These are phyloP conservation scores for Rhizoglyphus robini DNA, from an alignment of 1,140 invertebrate genomes.

Conservation along the genomic window DNA sequence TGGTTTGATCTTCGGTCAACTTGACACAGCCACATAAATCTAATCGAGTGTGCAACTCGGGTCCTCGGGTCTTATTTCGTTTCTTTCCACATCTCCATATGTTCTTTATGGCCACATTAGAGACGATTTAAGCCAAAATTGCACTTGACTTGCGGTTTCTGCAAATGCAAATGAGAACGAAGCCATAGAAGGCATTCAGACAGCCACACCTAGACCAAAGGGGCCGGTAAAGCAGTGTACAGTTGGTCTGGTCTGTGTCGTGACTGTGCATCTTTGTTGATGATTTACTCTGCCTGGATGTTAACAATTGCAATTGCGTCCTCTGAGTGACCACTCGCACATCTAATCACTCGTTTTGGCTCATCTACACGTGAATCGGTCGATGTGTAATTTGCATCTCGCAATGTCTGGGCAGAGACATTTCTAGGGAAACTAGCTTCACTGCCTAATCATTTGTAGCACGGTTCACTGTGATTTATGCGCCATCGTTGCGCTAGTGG, in stretches of 20 bases:
- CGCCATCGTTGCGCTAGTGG: neutral
- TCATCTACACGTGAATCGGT: neutral
- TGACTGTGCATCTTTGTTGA: neutral
- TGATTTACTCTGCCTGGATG: conserved; percentile 2
- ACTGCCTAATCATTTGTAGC: neutral
- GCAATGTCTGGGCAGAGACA: too few species aligned
- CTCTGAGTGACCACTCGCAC: neutral
- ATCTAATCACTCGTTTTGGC: neutral
- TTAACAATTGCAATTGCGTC: too few species aligned
- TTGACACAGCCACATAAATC: too few species aligned
- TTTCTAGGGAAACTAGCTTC: neutral
- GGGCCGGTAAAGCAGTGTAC: too few species aligned
- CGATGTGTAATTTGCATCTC: neutral
- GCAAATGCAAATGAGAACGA: neutral
- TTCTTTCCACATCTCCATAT: neutral
- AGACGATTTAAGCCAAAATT: too few species aligned
- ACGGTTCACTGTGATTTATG: neutral
- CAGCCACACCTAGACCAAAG: neutral
- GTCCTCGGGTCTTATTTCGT: neutral
- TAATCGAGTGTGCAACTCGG: neutral
- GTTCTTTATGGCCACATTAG: too few species aligned
- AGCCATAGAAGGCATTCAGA: neutral
- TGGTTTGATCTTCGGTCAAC: conserved; percentile 2
- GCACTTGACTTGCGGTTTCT: too few species aligned
- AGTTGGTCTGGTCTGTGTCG: neutral